Percentiles rank a stretch among this genome's conserved stretches.
Conservation (phyloP, 2,797 vertebrate genomes). For the Phataginus tricuspis region DNA sequence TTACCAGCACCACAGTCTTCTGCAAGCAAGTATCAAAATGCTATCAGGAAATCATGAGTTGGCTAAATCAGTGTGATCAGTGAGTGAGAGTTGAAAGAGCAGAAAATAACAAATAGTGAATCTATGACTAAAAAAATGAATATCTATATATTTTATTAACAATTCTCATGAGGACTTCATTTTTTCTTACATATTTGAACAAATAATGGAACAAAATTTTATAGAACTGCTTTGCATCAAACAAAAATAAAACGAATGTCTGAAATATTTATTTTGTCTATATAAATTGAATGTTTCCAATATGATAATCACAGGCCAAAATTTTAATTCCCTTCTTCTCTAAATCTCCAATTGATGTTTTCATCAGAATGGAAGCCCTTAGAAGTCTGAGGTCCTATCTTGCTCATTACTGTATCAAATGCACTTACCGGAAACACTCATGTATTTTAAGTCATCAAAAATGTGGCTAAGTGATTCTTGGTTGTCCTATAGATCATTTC, state of each 20-base stretch:
- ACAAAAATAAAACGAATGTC: background rate
- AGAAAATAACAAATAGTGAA: background rate
- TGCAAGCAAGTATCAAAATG: background rate
- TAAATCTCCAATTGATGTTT: background rate
- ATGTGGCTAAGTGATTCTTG: background rate
- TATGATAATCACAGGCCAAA: background rate
- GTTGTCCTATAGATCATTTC: background rate
- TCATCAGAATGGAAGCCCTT: background rate
- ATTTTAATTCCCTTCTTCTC: background rate
- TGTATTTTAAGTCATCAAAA: background rate
- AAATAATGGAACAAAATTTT: background rate
- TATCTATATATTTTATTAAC: conserved; percentile 21
- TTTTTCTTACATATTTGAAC: background rate
- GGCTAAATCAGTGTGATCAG: background rate
- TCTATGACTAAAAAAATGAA: background rate
- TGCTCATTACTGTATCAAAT: background rate
- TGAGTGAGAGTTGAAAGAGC: background rate
- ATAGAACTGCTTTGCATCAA: background rate
- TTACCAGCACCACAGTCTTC: background rate
- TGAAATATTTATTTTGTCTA: background rate
- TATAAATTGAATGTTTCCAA: background rate
- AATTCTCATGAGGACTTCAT: background rate
- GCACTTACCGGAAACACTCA: background rate
- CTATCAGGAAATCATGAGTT: background rate
- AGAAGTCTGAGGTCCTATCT: background rate